Base-by-base conservation (phyloP, 2,113 vertebrate genomes). In the Charina bottae region DNA sequence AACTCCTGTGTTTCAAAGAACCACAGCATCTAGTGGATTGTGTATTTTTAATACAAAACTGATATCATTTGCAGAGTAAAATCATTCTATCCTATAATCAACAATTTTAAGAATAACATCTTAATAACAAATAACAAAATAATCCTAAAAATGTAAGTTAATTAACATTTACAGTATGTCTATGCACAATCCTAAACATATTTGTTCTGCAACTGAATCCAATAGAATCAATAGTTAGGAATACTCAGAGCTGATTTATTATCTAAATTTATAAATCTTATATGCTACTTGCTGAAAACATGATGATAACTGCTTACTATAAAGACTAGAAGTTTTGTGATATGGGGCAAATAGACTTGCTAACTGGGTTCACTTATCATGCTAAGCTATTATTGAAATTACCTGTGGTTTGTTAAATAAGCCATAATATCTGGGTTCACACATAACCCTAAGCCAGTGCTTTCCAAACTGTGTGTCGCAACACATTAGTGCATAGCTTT, bases 51-150 rank as follows among this genome's bases (percentile, higher is more conserved):
- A 78, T 33, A 10, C 5, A 62, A 37, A 11, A 12, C 46, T 46
- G 26, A 37, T 62, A 64, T 23, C 37, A 91, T 72, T 92, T 95
- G 72, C 64, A 93, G 91, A 96, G 96, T 93, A 33, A 92, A 93
- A 55, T 89, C 58, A 91, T 90, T 15, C 46, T 92, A 85, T 55
- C 83, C 92, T 94, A 59, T 26, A 26, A 78, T 90, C 83, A 91
- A 68, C 46, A 90, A 85, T 93, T 94, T 94, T 89, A 46, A 58
- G 96, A 54, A 91, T 21, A 55, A 85, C 96, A 95, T 68, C 78
- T 53, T 33, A 26, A 88, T 17, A n/a, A 10, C 85, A 95, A 26
- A 88, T 17, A n/a, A 10, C 85, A 95, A 84, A 95, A 91, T 94
- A 17, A 92, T 89, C 85, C 85, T 60, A 90, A 91, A 96, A 92